Percentiles rank a stretch among this genome's conserved stretches.
These are phyloP conservation scores for Chalcis sispes DNA, from an alignment of 2,888 invertebrate genomes.

Conservation along the genomic window DNA sequence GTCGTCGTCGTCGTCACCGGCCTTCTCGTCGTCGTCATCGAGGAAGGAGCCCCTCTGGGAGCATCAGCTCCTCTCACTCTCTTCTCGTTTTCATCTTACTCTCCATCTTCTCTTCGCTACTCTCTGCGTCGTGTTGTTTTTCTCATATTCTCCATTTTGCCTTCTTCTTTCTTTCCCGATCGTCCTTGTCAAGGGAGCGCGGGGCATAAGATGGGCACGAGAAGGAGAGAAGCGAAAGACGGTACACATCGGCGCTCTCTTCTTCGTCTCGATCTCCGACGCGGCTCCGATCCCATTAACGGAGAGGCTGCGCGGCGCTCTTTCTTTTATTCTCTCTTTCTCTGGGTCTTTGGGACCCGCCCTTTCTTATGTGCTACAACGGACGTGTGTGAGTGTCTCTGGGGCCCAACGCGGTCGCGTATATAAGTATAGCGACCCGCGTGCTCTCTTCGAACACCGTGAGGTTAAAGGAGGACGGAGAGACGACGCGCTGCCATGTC, in stretches of 20 bases:
- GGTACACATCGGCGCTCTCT: slow-evolving; percentile 45
- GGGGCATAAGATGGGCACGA: neutral
- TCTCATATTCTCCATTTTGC: slow-evolving; percentile 28
- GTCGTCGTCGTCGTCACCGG: slow-evolving; percentile 55
- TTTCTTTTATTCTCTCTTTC: slow-evolving; percentile 55
- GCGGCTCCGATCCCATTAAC: slow-evolving; percentile 61
- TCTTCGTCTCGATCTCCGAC: slow-evolving; percentile 26
- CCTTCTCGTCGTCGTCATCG: slow-evolving; percentile 47
- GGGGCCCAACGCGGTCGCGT: slow-evolving; percentile 11
- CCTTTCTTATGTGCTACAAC: slow-evolving; percentile 18
- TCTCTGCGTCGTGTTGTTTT: neutral
- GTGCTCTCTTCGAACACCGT: slow-evolving; percentile 20
- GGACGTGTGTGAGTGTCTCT: slow-evolving; percentile 44
- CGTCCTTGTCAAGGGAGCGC: slow-evolving; percentile 55
- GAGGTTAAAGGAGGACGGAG: slow-evolving; percentile 45
- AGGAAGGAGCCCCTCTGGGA: too few species aligned
- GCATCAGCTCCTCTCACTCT: slow-evolving; percentile 34
- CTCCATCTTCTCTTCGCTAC: slow-evolving; percentile 37
- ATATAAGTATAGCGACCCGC: slow-evolving; percentile 18
- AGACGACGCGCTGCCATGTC: slow-evolving; percentile 44
- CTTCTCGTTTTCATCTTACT: slow-evolving; percentile 22
- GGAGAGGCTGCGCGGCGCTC: slow-evolving; percentile 38
- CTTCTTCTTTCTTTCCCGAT: slow-evolving; percentile 51
- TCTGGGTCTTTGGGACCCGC: slow-evolving; percentile 53
- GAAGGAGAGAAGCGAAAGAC: slow-evolving; percentile 26